Conservation (phyloP, 2,113 vertebrate genomes). For the Erinaceus europaeus region DNA sequence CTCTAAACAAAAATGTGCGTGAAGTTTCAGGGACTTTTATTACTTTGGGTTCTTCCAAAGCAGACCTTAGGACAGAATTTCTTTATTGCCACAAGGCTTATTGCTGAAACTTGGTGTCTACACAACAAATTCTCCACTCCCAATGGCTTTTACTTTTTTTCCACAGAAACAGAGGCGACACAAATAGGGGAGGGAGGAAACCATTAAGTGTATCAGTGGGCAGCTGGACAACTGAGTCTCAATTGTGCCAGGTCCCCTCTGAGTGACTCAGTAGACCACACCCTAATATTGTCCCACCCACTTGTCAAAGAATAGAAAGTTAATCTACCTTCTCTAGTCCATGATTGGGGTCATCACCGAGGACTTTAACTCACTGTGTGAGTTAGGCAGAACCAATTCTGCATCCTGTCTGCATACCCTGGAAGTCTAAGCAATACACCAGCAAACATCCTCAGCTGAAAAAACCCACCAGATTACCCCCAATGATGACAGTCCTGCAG, state of each 20-base stretch:
- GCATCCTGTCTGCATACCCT: background rate
- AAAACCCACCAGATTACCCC: background rate
- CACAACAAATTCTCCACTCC: too few relatives aligned
- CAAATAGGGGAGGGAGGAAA: background rate
- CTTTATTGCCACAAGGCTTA: too few relatives aligned
- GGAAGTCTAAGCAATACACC: background rate
- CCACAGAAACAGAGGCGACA: background rate
- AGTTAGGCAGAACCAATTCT: background rate
- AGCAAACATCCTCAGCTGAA: background rate
- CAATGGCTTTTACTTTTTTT: too few relatives aligned
- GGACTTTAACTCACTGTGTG: background rate
- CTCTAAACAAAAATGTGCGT: background rate
- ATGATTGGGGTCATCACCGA: background rate
- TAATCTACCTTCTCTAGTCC: background rate
- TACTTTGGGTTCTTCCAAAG: background rate
- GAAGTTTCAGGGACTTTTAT: background rate
- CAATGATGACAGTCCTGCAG: background rate
- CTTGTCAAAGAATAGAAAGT: background rate
- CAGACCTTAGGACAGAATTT: background rate
- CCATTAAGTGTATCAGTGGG: background rate
- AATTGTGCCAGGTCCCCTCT: background rate
- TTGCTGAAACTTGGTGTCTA: too few relatives aligned
- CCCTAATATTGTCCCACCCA: background rate
- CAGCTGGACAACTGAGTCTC: background rate
- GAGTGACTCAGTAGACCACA: background rate